Evolutionary conservation across 2,888 invertebrate genomes (phyloP).

Genomic region (Galerucella calmariensis): DNA sequence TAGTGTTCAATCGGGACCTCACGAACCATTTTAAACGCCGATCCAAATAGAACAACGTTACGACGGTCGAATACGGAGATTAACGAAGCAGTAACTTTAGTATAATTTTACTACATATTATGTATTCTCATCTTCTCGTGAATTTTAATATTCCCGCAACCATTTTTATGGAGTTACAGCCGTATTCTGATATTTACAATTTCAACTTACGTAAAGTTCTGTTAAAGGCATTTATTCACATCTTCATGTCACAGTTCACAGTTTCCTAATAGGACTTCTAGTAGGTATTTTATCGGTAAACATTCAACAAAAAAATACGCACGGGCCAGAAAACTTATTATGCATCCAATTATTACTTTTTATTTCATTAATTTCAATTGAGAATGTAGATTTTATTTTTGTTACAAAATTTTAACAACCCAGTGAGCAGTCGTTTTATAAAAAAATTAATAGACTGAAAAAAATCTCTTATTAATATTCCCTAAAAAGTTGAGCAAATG

Average conservation of each 20-base stretch:
- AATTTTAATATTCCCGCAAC: neutral
- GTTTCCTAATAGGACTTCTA: neutral
- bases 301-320: too few species aligned
- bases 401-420: neutral
- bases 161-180: neutral
- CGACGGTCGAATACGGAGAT: neutral
- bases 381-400: conserved; percentile 4
- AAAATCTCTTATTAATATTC: neutral
- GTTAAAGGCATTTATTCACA: neutral
- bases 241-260: neutral
- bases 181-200: neutral
- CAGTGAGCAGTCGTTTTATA: conserved; percentile 13
- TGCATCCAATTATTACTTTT: neutral
- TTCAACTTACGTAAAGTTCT: neutral
- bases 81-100: neutral
- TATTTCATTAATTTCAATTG: conserved; percentile 3
- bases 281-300: too few species aligned
- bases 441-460: neutral
- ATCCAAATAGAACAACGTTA: neutral
- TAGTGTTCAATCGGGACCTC: neutral
- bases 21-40: neutral
- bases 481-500: too few species aligned
- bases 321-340: neutral
- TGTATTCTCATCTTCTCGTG: conserved; percentile 1
- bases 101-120: neutral